These are phyloP conservation scores for Trichogramma dendrolimi DNA, from an alignment of 2,888 invertebrate genomes.

Conservation along the genomic window DNA sequence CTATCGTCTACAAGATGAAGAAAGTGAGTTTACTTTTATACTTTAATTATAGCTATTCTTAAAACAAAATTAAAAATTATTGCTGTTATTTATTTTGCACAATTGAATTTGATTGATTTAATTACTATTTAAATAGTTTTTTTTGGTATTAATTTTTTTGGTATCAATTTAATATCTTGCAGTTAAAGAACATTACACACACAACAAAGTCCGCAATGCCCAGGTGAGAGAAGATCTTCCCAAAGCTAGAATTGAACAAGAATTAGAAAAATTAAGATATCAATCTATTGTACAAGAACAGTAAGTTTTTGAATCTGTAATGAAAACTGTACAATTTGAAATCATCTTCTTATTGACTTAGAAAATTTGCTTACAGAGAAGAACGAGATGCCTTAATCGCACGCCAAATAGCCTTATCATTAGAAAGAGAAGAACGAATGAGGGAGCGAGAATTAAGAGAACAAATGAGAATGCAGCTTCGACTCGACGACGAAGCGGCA, in stretches of 20 bases:
- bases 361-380: constrained; percentile 54
- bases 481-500: constrained; percentile 47
- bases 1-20: constrained; percentile 74
- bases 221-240: constrained; percentile 76
- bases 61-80: not conserved
- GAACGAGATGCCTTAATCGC: constrained; percentile 66
- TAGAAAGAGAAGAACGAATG: constrained; percentile 58
- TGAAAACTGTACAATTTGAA: not conserved
- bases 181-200: constrained; percentile 73
- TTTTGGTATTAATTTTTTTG: not conserved
- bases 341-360: not conserved
- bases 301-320: constrained; percentile 50
- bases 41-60: not conserved
- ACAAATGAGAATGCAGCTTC: constrained; percentile 50
- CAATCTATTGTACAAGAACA: constrained; percentile 63
- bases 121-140: not conserved
- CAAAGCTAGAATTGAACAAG: constrained; percentile 70
- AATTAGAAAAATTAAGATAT: constrained; percentile 61
- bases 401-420: constrained; percentile 63
- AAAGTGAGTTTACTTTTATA: constrained; percentile 57
- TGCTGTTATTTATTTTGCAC: constrained; percentile 9
- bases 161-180: constrained; percentile 26
- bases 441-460: constrained; percentile 56
- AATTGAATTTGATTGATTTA: not conserved
- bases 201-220: constrained; percentile 71